Conservation (phyloP, 2,113 vertebrate genomes). For the Brachyistius frenatus region DNA sequence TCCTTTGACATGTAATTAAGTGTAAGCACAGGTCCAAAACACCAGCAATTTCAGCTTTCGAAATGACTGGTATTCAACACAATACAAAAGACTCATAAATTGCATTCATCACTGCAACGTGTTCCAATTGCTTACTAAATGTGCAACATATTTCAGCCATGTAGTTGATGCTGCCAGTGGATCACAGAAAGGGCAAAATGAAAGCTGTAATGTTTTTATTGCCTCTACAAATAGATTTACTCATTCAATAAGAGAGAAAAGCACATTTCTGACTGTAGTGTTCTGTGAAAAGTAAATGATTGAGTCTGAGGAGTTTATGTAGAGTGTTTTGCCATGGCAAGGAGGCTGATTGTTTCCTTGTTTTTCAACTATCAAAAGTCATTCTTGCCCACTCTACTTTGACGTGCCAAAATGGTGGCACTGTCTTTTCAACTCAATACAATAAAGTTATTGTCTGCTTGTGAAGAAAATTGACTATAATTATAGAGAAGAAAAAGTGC, state of each 20-base stretch:
- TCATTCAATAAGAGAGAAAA: constrained; percentile 51
- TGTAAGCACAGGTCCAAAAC: constrained; percentile 1
- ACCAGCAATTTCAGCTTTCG: neutral
- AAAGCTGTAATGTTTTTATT: constrained; percentile 51
- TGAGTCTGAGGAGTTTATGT: constrained; percentile 10
- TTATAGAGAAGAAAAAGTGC: constrained; percentile 48
- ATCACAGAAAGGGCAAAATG: constrained; percentile 50
- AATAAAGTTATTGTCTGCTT: constrained; percentile 64
- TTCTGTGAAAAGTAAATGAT: constrained; percentile 28
- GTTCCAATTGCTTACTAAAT: constrained; percentile 36
- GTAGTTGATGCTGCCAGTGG: constrained; percentile 14
- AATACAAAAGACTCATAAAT: constrained; percentile 29
- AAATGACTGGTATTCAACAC: constrained; percentile 18
- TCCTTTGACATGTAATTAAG: constrained; percentile 24
- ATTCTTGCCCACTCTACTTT: constrained; percentile 32
- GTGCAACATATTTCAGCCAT: constrained; percentile 31
- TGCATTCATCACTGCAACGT: constrained; percentile 13
- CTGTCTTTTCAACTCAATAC: constrained; percentile 58
- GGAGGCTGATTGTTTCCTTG: constrained; percentile 18
- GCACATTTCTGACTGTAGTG: neutral
- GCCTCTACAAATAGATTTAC: constrained; percentile 47
- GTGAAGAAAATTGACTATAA: constrained; percentile 64
- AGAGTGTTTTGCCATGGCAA: constrained; percentile 22
- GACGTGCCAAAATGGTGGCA: constrained; percentile 28
- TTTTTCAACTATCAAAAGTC: constrained; percentile 29